A percentile compares a stretch with the other conserved stretches of the same genome.
phyloP scores from a whole-genome alignment of 2,113 vertebrate species.

The Chaetops frenatus region DNA sequence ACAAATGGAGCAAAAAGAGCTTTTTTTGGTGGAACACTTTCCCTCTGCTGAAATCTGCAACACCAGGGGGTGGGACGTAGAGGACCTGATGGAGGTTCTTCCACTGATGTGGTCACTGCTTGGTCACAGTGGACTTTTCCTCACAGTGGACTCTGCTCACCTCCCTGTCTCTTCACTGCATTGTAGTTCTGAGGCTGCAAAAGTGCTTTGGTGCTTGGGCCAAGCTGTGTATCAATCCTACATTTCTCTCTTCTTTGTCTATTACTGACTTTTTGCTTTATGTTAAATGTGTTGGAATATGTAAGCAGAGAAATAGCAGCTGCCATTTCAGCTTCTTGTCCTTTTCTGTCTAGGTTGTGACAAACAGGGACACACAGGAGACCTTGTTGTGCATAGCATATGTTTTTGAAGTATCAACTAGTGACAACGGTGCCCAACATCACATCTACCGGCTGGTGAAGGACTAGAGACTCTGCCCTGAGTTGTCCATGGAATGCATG shows the following conservation, averaged over 20 bases:
- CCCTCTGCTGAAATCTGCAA: not conserved
- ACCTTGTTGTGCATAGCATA: constrained; percentile 90
- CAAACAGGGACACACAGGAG: constrained; percentile 93
- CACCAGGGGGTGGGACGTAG: not conserved
- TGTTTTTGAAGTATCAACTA: constrained; percentile 92
- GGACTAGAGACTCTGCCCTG: constrained; percentile 76
- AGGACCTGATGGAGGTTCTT: not conserved
- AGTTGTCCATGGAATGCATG: constrained; percentile 22
- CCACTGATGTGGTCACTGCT: not conserved
- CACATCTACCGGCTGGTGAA: constrained; percentile 95
- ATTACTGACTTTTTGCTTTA: not conserved
- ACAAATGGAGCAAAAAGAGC: not conserved
- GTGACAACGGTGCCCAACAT: constrained; percentile 91
- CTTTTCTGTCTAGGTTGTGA: constrained; percentile 82
- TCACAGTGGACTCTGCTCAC: not conserved
- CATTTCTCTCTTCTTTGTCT: not conserved
- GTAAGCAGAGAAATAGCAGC: not conserved
- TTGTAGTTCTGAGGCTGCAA: not conserved
- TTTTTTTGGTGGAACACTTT: not conserved
- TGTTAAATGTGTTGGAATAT: not conserved
- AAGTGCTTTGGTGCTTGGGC: not conserved
- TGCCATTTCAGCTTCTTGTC: not conserved
- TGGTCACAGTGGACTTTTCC: not conserved
- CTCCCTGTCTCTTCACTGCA: not conserved
- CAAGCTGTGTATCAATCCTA: not conserved